Base-by-base conservation (phyloP, 2,113 vertebrate genomes). In the Benitochromis conjunctus region DNA sequence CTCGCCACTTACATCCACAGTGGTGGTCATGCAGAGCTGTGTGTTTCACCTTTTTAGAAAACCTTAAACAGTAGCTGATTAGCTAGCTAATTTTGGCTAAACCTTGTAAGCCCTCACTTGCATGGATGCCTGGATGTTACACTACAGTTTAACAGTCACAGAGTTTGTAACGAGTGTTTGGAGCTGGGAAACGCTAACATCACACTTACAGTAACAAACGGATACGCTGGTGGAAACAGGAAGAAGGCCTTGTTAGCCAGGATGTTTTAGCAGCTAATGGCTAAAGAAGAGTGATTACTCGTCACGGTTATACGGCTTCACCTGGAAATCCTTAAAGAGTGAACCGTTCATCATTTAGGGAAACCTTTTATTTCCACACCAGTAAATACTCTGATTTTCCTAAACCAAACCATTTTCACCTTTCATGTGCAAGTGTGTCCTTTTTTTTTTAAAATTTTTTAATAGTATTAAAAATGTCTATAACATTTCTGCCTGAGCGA, bases 271-370 rank as follows among this genome's bases (percentile, higher is more conserved):
- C 14, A 19, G 29, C 57, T 60, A 19, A 60, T 2, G 0, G 10
- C 60, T 64, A 31, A 0, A n/a, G 18, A 64, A 11, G 0, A 21
- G 1, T 24, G 14, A 41, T 24, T 9, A 0, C 1, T 0, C 0
- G 41, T 66, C 36, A 41, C 26, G 3, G 29, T 29, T 8, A 0
- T 34, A 18, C 29, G 9, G 57, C 57, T 60, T 60, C 26, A 21
- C 6, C 62, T 66, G 62, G 34, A 9, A 41, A 41, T 41, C 11
- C 62, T 5, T 1, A 41, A 66, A 9, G 11, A 66, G 36, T 53
- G 7, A 19, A 19, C 16, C 8, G 6, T 16, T 14, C 13, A 2
- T 5, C 62, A 21, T 66, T 41, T 38, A 9, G 2, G 62, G 9
- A 66, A 66, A 7, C 18, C 31, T 64, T 4, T 64, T 21, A 2